phyloP scores from a whole-genome alignment of 2,888 invertebrate species.

The Alviniconcha strummeri region DNA sequence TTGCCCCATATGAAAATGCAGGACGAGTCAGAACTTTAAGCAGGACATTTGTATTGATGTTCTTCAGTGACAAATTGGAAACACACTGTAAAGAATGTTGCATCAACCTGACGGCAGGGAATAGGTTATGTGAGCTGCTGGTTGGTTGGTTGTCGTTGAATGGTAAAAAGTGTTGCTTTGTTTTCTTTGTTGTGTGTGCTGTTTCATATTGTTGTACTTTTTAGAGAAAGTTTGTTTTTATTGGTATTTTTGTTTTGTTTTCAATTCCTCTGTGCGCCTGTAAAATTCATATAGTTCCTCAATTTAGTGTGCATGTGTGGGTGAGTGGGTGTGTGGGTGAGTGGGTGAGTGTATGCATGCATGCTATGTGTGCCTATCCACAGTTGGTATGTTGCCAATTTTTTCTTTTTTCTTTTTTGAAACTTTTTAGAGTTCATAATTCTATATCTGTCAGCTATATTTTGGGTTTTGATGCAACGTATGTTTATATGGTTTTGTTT shows the following conservation, averaged over 20 bases:
- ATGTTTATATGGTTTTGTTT: not conserved
- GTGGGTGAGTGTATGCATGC: not conserved
- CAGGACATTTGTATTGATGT: too few species aligned
- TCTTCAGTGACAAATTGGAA: too few species aligned
- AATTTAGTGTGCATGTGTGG: not conserved
- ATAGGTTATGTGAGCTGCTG: too few species aligned
- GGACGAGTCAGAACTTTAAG: too few species aligned
- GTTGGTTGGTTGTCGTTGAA: too few species aligned
- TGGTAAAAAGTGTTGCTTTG: not conserved
- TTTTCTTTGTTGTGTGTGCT: not conserved
- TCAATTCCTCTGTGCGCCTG: not conserved
- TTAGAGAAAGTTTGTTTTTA: not conserved
- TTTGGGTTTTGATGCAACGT: not conserved
- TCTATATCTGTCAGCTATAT: too few species aligned
- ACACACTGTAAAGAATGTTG: too few species aligned
- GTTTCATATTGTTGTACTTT: not conserved
- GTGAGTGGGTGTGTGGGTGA: constrained; percentile 6
- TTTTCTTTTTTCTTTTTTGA: not conserved
- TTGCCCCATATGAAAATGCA: too few species aligned
- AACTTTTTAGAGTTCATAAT: not conserved
- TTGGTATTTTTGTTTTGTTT: not conserved
- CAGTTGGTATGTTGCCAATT: not conserved
- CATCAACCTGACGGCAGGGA: too few species aligned
- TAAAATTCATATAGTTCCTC: not conserved
- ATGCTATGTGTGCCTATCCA: not conserved